Evolutionary conservation across 2,888 invertebrate genomes (phyloP).

Genomic region (Onchidella celtica): DNA sequence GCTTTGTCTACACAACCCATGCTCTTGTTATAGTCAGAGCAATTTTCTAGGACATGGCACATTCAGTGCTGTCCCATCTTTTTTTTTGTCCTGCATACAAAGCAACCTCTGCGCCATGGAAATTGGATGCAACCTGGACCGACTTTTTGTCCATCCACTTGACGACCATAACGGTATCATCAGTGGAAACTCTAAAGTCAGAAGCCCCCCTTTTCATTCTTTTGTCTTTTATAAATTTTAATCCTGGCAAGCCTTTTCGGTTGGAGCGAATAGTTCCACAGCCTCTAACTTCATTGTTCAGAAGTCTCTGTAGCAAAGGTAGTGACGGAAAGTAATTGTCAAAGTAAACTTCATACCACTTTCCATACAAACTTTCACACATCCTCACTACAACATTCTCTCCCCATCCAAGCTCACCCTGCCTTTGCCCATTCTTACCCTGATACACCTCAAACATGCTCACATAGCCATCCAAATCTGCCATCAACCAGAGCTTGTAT

Average conservation of each 20-base stretch:
- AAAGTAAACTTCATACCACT: constrained; percentile 29
- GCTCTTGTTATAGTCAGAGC: constrained; percentile 33
- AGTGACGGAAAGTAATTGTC: constrained; percentile 48
- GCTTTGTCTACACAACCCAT: constrained; percentile 53
- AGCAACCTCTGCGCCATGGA: constrained; percentile 12
- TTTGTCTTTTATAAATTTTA: constrained; percentile 25
- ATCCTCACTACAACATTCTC: constrained; percentile 48
- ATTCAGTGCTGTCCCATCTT: constrained; percentile 31
- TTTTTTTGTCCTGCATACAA: constrained; percentile 19
- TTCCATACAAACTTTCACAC: not conserved
- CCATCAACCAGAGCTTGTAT: constrained; percentile 13
- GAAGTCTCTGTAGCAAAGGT: constrained; percentile 36
- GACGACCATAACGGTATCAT: constrained; percentile 21
- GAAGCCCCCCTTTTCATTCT: constrained; percentile 14
- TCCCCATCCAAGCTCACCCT: constrained; percentile 23
- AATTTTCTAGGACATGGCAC: constrained; percentile 33
- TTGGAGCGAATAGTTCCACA: constrained; percentile 50
- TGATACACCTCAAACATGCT: constrained; percentile 34
- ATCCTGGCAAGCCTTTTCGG: constrained; percentile 39
- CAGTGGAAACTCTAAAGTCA: constrained; percentile 27
- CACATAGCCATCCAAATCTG: constrained; percentile 20
- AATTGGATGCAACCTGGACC: constrained; percentile 22
- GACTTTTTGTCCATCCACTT: constrained; percentile 49
- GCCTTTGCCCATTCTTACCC: not conserved
- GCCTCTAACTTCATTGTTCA: not conserved